These are phyloP conservation scores for Chrysotoxum bicinctum DNA, from an alignment of 2,888 invertebrate genomes.

Conservation along the genomic window DNA sequence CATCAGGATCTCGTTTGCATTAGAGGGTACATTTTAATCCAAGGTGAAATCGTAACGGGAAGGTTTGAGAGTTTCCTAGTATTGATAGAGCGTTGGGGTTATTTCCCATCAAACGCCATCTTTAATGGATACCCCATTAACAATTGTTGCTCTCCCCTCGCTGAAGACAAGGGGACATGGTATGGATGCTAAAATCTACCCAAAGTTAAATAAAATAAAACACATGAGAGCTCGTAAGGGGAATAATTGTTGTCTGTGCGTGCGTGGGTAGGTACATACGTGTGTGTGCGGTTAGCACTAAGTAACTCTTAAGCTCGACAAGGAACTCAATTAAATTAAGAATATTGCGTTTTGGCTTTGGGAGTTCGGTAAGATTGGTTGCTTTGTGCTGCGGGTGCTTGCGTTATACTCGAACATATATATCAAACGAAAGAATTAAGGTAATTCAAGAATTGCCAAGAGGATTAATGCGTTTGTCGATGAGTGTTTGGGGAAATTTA, in stretches of 20 bases:
- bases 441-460: constrained; percentile 58
- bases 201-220: constrained; percentile 70
- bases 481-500: constrained; percentile 42
- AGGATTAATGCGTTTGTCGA: constrained; percentile 55
- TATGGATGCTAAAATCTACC: constrained; percentile 34
- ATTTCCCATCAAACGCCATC: constrained; percentile 11
- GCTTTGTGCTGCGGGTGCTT: no score
- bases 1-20: constrained; percentile 38
- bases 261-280: background rate
- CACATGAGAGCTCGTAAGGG: constrained; percentile 66
- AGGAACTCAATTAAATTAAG: constrained; percentile 32
- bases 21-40: background rate
- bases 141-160: constrained; percentile 2
- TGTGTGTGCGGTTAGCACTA: constrained; percentile 50
- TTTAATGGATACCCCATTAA: constrained; percentile 43
- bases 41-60: constrained; percentile 22
- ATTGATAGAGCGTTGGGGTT: background rate
- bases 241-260: constrained; percentile 49
- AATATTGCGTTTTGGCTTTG: background rate
- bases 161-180: background rate
- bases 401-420: no score
- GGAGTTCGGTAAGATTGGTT: background rate
- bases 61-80: background rate
- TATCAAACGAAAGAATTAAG: constrained; percentile 33
- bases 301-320: constrained; percentile 46